Evolutionary conservation across 2,888 invertebrate genomes (phyloP).

Genomic region (Myopa testacea): DNA sequence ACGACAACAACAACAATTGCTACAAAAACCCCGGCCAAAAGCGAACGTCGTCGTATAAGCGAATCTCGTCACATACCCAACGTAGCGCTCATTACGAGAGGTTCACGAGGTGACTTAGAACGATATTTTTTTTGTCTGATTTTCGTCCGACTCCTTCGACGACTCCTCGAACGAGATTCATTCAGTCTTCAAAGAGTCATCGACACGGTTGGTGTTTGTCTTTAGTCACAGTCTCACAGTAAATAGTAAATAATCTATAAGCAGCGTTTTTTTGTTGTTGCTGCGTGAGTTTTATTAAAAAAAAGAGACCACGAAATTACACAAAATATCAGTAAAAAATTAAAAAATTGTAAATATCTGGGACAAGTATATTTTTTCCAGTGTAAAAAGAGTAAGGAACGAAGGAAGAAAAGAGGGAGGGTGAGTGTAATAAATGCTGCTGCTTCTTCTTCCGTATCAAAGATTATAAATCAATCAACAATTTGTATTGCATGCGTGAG

Average conservation of each 20-base stretch:
- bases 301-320: too few relatives aligned
- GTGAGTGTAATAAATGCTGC: too few relatives aligned
- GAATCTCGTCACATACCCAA: slow-evolving; percentile 57
- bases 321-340: too few relatives aligned
- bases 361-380: too few relatives aligned
- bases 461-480: too few relatives aligned
- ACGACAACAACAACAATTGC: slow-evolving; percentile 40
- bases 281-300: too few relatives aligned
- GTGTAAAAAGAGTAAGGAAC: too few relatives aligned
- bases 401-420: too few relatives aligned
- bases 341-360: too few relatives aligned
- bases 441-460: too few relatives aligned
- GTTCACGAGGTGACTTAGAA: slow-evolving; percentile 50
- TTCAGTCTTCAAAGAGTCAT: slow-evolving; percentile 27
- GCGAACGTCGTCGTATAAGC: slow-evolving; percentile 56
- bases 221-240: slow-evolving; percentile 6
- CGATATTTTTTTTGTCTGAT: background rate
- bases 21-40: slow-evolving; percentile 52
- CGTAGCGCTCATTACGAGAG: slow-evolving; percentile 61
- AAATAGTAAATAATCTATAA: background rate
- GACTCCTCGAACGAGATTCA: slow-evolving; percentile 1
- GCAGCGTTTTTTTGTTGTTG: too few relatives aligned
- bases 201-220: slow-evolving; percentile 20
- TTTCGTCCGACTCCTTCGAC: background rate
- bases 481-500: too few relatives aligned